Evolutionary conservation across 2,113 vertebrate genomes (phyloP).

Genomic region (Cranoglanis bouderius): DNA sequence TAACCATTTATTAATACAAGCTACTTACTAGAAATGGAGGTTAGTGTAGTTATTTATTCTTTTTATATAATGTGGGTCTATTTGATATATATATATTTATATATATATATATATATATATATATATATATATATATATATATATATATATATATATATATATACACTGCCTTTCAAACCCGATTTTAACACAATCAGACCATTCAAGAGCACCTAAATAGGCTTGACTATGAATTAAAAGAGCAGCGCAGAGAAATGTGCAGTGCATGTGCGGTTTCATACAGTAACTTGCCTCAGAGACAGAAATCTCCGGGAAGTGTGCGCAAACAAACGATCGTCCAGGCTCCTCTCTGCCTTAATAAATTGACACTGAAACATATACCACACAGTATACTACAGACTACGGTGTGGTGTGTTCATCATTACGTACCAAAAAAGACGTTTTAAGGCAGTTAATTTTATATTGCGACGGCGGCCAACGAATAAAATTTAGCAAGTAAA

Average conservation of each 20-base stretch:
- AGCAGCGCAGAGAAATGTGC: neutral
- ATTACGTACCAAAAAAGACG: neutral
- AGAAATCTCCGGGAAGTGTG: constrained; percentile 5
- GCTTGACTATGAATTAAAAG: neutral
- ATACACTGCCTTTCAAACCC: no score
- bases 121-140: no score
- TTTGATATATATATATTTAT: neutral
- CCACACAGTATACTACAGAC: neutral
- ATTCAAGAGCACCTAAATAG: neutral
- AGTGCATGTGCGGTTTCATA: neutral
- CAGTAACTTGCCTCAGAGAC: neutral
- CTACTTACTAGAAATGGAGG: neutral
- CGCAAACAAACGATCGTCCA: neutral
- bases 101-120: no score
- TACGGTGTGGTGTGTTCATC: neutral
- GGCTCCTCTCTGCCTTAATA: neutral
- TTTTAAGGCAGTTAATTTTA: neutral
- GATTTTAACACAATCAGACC: neutral
- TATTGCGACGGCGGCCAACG: neutral
- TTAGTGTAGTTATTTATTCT: neutral
- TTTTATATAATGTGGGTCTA: neutral
- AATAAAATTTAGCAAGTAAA: constrained; percentile 62
- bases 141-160: no score
- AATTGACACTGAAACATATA: neutral
- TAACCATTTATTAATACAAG: constrained; percentile 1